A percentile compares a stretch with the other conserved stretches of the same genome.
Conservation (phyloP, 2,113 vertebrate genomes). For the Sapayoa aenigma region DNA sequence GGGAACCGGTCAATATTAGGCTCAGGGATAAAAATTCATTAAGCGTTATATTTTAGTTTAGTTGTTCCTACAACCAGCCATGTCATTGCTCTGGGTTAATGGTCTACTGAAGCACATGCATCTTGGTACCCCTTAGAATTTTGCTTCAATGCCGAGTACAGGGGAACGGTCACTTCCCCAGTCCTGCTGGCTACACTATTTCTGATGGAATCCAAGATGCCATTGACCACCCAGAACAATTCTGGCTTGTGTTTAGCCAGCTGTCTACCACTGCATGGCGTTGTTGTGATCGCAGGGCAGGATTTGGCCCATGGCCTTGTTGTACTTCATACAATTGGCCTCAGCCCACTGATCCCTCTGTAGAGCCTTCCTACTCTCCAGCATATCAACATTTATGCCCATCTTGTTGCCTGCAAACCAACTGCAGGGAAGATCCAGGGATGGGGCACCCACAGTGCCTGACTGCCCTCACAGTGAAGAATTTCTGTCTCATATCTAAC, state of each 20-base stretch:
- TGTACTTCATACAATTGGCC: not conserved
- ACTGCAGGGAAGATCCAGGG: not conserved
- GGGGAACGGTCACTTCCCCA: not conserved
- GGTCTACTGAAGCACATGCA: rapidly evolving
- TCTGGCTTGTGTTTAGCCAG: not conserved
- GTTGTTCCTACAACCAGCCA: not conserved
- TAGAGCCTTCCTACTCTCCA: not conserved
- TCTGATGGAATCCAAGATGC: not conserved
- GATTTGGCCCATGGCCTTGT: too few species aligned
- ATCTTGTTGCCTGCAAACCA: not conserved
- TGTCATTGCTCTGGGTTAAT: not conserved
- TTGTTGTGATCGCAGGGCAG: not conserved
- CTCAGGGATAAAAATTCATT: not conserved
- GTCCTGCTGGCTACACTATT: not conserved
- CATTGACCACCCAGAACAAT: not conserved
- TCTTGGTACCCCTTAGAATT: not conserved
- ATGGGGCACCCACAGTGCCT: not conserved
- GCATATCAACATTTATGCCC: not conserved
- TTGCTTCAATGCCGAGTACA: too few species aligned
- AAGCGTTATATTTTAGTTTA: not conserved
- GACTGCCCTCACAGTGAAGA: not conserved
- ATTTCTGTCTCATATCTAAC: not conserved
- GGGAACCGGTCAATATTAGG: not conserved
- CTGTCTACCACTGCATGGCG: not conserved
- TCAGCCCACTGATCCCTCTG: not conserved